A percentile compares a stretch with the other conserved stretches of the same genome.
Conservation (phyloP, 2,888 invertebrate genomes). For the Peribatodes rhomboidaria region DNA sequence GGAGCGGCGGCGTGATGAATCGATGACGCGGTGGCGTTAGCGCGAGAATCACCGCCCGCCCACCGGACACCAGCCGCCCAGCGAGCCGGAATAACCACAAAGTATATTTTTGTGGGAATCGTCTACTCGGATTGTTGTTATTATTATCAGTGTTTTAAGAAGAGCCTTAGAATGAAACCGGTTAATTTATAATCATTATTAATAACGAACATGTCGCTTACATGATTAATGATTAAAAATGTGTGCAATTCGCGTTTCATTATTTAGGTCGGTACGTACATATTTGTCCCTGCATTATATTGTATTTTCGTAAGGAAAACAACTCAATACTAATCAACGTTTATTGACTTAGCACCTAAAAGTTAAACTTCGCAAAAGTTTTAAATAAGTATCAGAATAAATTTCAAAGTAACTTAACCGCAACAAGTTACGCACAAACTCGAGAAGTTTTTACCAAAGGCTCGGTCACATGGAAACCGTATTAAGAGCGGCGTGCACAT, state of each 20-base stretch:
- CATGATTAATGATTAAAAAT: no score
- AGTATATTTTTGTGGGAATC: no score
- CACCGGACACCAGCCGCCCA: not conserved
- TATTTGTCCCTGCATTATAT: no score
- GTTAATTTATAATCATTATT: no score
- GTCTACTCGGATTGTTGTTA: no score
- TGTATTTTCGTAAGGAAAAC: constrained; percentile 3
- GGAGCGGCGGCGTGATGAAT: constrained; percentile 31
- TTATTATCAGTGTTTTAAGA: no score
- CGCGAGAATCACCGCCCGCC: not conserved
- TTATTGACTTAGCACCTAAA: constrained; percentile 12
- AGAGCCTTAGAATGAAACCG: no score
- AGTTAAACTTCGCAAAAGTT: constrained; percentile 22
- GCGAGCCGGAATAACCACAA: no score
- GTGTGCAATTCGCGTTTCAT: no score
- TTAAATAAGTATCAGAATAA: constrained; percentile 31
- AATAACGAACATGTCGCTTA: no score
- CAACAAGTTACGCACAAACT: constrained; percentile 32
- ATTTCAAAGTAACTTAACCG: constrained; percentile 23
- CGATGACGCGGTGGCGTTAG: constrained; percentile 6
- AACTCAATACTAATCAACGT: constrained; percentile 14
- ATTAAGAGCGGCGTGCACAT: not conserved
- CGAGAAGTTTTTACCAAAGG: not conserved
- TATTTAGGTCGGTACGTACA: no score
- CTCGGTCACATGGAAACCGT: not conserved